Evolutionary conservation across 2,113 vertebrate species (phyloP).

Genomic region (Saccopteryx leptura): DNA sequence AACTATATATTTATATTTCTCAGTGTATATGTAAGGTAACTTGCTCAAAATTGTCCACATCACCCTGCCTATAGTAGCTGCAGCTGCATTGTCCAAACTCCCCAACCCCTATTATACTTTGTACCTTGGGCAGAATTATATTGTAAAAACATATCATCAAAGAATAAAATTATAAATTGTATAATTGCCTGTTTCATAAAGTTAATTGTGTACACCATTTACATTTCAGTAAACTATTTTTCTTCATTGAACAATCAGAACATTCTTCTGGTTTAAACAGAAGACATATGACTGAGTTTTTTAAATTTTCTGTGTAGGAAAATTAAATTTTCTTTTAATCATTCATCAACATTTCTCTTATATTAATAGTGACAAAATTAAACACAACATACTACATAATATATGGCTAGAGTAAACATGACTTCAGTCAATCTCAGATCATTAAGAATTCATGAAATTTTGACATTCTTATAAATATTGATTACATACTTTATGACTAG

Average conservation of each 20-base stretch:
- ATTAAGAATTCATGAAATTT: not conserved
- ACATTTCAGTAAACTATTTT: not conserved
- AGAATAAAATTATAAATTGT: not conserved
- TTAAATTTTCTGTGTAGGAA: not conserved
- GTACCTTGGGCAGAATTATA: not conserved
- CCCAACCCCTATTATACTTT: rapidly evolving
- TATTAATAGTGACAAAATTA: not conserved
- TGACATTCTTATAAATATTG: not conserved
- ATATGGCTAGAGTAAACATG: not conserved
- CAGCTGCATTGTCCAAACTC: too few relatives aligned
- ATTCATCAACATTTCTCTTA: not conserved
- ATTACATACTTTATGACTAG: not conserved
- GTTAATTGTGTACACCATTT: not conserved
- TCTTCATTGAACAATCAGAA: not conserved
- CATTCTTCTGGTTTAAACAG: not conserved
- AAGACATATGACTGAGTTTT: not conserved
- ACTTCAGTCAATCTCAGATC: not conserved
- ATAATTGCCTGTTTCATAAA: not conserved
- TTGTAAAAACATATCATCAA: not conserved
- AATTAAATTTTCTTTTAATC: not conserved
- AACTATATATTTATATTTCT: not conserved
- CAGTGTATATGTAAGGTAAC: not conserved
- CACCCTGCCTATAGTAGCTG: not conserved
- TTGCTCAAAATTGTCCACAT: not conserved
- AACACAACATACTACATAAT: not conserved